Percentiles rank a stretch among this genome's conserved stretches.
Conservation (phyloP, 2,113 vertebrate genomes). For the Corynorhinus townsendii region DNA sequence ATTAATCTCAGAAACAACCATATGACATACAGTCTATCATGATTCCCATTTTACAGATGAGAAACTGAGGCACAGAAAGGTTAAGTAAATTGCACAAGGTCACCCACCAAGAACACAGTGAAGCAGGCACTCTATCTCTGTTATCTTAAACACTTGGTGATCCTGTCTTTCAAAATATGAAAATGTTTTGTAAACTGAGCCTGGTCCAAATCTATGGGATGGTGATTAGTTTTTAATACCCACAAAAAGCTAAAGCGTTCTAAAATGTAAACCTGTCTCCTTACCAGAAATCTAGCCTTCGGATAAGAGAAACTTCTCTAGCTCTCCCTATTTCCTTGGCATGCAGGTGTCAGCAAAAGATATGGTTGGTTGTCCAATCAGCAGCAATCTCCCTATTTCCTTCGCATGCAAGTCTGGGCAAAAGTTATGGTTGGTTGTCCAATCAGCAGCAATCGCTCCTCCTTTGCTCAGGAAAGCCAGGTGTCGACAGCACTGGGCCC, state of each 20-base stretch:
- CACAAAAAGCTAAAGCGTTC: background rate
- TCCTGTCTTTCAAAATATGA: background rate
- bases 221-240: background rate
- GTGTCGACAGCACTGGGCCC: background rate
- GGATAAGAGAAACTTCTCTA: background rate
- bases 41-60: background rate
- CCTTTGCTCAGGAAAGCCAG: background rate
- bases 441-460: background rate
- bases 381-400: background rate
- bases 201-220: background rate
- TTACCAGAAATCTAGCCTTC: background rate
- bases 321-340: background rate
- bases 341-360: background rate
- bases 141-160: background rate
- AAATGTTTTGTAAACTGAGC: background rate
- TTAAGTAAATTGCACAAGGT: background rate
- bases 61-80: background rate
- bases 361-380: background rate
- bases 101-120: background rate
- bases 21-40: background rate
- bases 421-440: background rate
- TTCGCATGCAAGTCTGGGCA: background rate
- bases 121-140: background rate
- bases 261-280: background rate
- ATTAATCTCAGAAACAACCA: background rate